These are phyloP conservation scores for Parazoanthus darwini DNA, from an alignment of 92 coral and sea anemone species.

Conservation along the genomic window DNA sequence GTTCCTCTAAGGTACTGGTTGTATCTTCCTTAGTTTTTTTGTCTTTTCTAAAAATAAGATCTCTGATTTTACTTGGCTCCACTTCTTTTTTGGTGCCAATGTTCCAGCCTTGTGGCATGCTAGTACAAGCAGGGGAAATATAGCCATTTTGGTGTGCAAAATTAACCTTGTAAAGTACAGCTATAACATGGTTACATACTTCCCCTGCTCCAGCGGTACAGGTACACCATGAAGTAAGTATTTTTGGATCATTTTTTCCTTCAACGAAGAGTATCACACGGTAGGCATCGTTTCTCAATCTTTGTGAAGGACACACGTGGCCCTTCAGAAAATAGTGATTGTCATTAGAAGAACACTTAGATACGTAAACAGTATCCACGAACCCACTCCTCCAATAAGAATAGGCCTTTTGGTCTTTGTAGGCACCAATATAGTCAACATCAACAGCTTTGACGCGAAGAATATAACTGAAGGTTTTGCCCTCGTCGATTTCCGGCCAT, in stretches of 20 bases:
- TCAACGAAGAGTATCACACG: conserved; percentile 3
- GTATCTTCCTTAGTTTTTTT: conserved; percentile 21
- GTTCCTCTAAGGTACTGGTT: not conserved
- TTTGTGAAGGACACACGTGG: conserved; percentile 20
- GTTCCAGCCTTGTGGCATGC: not conserved
- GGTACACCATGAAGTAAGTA: not conserved
- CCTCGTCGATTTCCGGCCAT: conserved; percentile 27
- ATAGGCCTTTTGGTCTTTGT: conserved; percentile 18
- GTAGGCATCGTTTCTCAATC: not conserved
- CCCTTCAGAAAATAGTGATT: not conserved
- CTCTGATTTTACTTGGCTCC: not conserved
- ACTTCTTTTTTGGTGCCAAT: not conserved
- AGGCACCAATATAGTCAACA: not conserved
- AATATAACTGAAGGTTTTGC: conserved; percentile 7
- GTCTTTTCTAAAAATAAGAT: conserved; percentile 8
- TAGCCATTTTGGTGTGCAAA: not conserved
- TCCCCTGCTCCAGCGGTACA: not conserved
- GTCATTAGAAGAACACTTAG: too few relatives aligned
- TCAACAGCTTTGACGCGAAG: conserved; percentile 17
- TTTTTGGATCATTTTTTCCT: not conserved
- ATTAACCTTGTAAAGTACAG: not conserved
- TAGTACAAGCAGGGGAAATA: not conserved
- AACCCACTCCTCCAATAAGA: conserved; percentile 38
- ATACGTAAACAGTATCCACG: conserved; percentile 14
- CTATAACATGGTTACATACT: not conserved